Evolutionary conservation across 2,113 vertebrate species (phyloP), one percentile per base, ranked within the genome.

Genomic region (Amphilophus citrinellus): DNA sequence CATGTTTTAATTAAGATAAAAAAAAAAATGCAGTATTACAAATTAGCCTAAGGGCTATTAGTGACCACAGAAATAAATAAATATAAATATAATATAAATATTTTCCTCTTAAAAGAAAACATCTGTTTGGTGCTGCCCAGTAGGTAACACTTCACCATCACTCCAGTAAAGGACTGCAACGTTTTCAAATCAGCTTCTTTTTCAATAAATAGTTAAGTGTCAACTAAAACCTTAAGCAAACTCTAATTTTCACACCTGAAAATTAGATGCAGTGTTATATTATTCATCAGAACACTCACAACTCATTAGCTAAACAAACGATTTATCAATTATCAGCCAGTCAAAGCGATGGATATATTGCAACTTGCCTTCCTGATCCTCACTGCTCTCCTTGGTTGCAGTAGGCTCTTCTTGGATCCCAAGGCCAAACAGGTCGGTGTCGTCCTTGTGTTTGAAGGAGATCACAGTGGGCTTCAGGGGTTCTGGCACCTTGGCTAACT

Each of bases 341-440:
- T 42, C 47, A 61, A 10, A 37, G 14, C 0, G 2, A 32, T 6
- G 42, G 18, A 37, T 14, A 42, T 15, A 2, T 65, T 2, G 8
- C 6, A 61, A 90, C 93, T 91, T 91, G 30, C 93, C 93, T 85
- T 95, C 96, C 95, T 97, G 97, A 94, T 98, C 98, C 4, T 97
- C 96, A 0, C 96, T 97, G 96, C 97, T 98, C 39, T 97, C 97
- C 82, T 93, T 96, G 73, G 83, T 80, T 75, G 95, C 95, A 3
- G 79, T 66, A 35, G 90, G 88, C 0, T 96, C 87, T 56, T 97
- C 97, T 24, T 95, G 96, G 73, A 97, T 89, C 76, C 98, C 98
- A 59, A 99, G 91, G 32, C 98, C 98, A 2, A 99, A 99, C 82
- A 99, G 97, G 83, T 99, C 98, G 0, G 95, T 77, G 1, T 97